These are phyloP conservation scores for Myanophis thanlyinensis DNA, from an alignment of 2,113 vertebrate genomes.

Conservation along the genomic window DNA sequence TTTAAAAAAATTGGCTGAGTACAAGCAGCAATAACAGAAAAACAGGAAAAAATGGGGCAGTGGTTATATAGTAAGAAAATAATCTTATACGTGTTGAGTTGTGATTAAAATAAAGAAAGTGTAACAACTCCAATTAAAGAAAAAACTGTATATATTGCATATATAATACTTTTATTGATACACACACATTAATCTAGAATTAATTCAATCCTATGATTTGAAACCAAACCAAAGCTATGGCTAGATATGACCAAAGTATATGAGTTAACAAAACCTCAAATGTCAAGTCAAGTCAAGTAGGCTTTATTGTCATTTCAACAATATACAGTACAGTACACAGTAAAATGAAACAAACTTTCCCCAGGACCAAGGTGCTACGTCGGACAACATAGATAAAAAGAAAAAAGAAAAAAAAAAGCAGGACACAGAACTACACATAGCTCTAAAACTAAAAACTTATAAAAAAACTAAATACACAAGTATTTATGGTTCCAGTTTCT, in stretches of 20 bases:
- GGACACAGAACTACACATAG: too few species aligned
- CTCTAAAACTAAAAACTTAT: too few species aligned
- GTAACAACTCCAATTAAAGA: neutral
- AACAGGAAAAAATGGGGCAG: neutral
- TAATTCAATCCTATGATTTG: neutral
- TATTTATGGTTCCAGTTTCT: too few species aligned
- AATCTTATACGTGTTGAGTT: neutral
- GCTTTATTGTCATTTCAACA: too few species aligned
- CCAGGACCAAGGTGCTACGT: too few species aligned
- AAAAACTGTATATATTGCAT: neutral
- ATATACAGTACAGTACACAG: too few species aligned
- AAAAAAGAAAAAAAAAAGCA: too few species aligned
- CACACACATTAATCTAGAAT: neutral
- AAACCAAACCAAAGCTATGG: neutral
- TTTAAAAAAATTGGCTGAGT: neutral
- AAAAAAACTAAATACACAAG: too few species aligned
- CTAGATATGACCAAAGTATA: neutral
- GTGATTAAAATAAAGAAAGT: neutral
- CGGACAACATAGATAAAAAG: too few species aligned
- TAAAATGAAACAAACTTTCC: too few species aligned
- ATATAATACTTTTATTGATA: neutral
- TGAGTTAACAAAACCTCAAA: neutral
- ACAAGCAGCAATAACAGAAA: neutral
- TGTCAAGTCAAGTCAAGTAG: too few species aligned
- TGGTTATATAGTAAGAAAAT: neutral